Evolutionary conservation across 1,140 invertebrate genomes (phyloP), one percentile per base, ranked within the genome.

Genomic region (Whitmania pigra): DNA sequence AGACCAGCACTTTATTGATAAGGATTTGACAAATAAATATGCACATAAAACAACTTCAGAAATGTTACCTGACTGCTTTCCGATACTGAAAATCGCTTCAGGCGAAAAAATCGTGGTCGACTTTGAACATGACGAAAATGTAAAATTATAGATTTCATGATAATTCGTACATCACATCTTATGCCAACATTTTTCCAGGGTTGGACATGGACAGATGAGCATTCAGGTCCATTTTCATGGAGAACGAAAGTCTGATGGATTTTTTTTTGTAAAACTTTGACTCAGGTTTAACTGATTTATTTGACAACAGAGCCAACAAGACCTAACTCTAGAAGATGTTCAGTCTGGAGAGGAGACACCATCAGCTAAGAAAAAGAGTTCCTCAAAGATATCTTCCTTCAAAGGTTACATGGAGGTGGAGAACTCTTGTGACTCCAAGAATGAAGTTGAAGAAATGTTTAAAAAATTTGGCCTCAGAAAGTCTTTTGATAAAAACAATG

Each of bases 121-220:
- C 18, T 70, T 70, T n/a, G 69, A 70, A 53, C 69, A 53, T 22
- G 69, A 70, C 53, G 69, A 70, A 25, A 25, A 22, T 63, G 57
- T 63, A 31, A 57, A 31, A 25, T 15, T 63, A 3, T 63, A 63
- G 11, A 63, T 63, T 13, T 0, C 11, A 6, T 49, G 15, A 49
- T 49, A 49, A 49, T 49, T 49, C 43, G 5, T 49, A 49, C 5
- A 49, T 49, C 43, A 15, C 15, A 49, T 49, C 43, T 49, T 49
- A 49, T 49, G 43, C 13, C 43, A 49, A 49, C 0, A 49, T 49
- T 49, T 49, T 49, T 49, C 43, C 49, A 70, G 69, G 69, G 69
- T 70, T 70, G 69, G 69, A 70, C 69, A 70, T 70, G 69, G 69
- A 70, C 40, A 18, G 69, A 70, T 70, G 69, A 70, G 53, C 69